These are phyloP conservation scores for Cephalopholis sonnerati DNA, from an alignment of 2,113 vertebrate genomes.

Conservation along the genomic window DNA sequence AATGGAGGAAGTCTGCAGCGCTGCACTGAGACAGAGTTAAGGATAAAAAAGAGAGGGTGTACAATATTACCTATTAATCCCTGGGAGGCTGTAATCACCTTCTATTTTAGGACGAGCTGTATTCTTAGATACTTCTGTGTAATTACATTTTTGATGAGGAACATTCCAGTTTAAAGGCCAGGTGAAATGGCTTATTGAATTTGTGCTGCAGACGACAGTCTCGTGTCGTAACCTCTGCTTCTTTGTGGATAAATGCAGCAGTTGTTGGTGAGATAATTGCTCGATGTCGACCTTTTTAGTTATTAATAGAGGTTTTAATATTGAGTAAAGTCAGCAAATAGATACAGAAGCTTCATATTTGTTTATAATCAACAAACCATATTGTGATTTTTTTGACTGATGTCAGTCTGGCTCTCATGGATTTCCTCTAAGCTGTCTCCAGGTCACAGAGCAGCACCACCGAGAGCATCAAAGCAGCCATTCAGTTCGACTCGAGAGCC, in stretches of 20 bases:
- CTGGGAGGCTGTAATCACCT: constrained; percentile 43
- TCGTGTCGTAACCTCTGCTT: not conserved
- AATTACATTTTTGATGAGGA: constrained; percentile 52
- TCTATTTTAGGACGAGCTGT: constrained; percentile 50
- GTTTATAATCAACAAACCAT: not conserved
- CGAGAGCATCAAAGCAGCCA: not conserved
- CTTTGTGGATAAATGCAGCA: constrained; percentile 3
- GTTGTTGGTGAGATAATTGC: not conserved
- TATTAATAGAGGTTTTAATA: not conserved
- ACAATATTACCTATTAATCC: constrained; percentile 47
- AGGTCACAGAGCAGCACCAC: not conserved
- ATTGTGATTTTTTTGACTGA: not conserved
- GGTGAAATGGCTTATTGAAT: constrained; percentile 34
- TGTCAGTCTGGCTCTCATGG: not conserved
- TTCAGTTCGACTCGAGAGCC: not conserved
- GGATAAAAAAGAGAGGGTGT: not conserved
- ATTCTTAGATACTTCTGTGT: constrained; percentile 38
- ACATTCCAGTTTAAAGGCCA: constrained; percentile 42
- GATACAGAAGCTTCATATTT: not conserved
- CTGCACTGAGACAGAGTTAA: constrained; percentile 14
- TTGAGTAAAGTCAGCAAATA: not conserved
- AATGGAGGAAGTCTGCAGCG: constrained; percentile 22
- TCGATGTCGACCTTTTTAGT: not conserved
- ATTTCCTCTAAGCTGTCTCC: not conserved
- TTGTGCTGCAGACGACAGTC: not conserved